Evolutionary conservation across 2,888 invertebrate species (phyloP), one percentile per base, ranked within the genome.

Genomic region (Lobophora halterata): DNA sequence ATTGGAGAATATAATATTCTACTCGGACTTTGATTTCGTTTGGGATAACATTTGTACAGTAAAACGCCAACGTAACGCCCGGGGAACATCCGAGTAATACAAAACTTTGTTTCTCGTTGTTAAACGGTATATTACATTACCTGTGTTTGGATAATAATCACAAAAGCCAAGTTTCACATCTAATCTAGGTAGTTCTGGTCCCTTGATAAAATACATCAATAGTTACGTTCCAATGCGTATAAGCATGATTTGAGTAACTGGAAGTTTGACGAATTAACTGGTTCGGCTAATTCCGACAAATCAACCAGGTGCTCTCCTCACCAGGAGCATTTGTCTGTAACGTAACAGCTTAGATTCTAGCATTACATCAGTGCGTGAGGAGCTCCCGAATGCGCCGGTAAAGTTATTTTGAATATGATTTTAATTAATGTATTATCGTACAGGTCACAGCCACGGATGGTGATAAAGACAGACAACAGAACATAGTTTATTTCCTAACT

Each of bases 391-490:
- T 3, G n/a, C n/a, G n/a, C n/a, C n/a, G n/a, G n/a, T n/a, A n/a
- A n/a, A n/a, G n/a, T n/a, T n/a, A 8, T 27, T 35, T 14, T 20
- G 27, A 12, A 14, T 12, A 13, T 46, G 21, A 19, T 28, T 33
- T 12, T 23, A 36, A 36, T 28, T 37, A 9, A 17, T 27, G 9
- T 27, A 16, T 32, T 38, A 47, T 42, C 8, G 36, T 43, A 52
- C 86, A 98, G 98, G 98, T 98, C 52, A 95, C 95, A 41, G 98
- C 98, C 21, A 96, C 96, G 5, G 98, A 98, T 79, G 97, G 97
- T 30, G 98, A 98, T 82, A 95, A 96, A 72, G 97, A 97, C 76
- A 91, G 98, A 52, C 95, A 95, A 37, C 97, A 97, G 79, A 95
- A 96, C 79, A 97, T 98, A 75, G 97, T 97, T 17, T 98, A 98